Base-by-base conservation (phyloP, 2,888 invertebrate genomes). In the Melinaea menophilus region DNA sequence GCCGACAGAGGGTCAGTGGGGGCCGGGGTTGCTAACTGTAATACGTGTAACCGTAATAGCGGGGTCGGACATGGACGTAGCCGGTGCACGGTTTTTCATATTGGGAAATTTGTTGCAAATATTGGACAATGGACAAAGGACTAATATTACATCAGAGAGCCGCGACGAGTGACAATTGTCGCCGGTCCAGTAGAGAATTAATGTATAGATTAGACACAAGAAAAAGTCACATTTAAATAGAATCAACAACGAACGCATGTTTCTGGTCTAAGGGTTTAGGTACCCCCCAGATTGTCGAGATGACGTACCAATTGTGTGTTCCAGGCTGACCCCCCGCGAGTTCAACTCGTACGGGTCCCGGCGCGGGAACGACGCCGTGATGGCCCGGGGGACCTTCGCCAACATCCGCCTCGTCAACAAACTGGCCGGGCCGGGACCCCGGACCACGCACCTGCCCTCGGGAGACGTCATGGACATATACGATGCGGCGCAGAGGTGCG, bases 281-380 rank as follows among this genome's bases (percentile, higher is more conserved):
- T 22, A 22, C 22, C 22, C 22, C 22, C 22, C 22, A 22, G 22
- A 22, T 22, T 1, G 22, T 22, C 22, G 22, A 22, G 22, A 22
- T 22, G 22, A 22, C 1, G 22, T 22, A 22, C 22, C 22, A 22
- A 75, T 0, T 12, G 56, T 33, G 45, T 57, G 0, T 58, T 78
- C 47, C 80, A 95, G 96, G 0, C 81, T 99, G 12, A 96, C 96
- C 0, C 98, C 99, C 0, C 93, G 95, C 65, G 98, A 99, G 76
- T 99, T 99, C 85, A 99, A 99, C 90, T 99, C 99, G 1, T 99
- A 99, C 84, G 99, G 99, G 0, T 96, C 99, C 0, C 93, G 99
- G 5, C 94, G 99, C 72, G 99, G 99, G 48, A 98, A 99, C 84
- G 99, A 99, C 88, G 98, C 96, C 34, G 94, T 99, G 5, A 99